These are phyloP conservation scores for Lobophora halterata DNA, from an alignment of 2,888 invertebrate species.

Conservation along the genomic window DNA sequence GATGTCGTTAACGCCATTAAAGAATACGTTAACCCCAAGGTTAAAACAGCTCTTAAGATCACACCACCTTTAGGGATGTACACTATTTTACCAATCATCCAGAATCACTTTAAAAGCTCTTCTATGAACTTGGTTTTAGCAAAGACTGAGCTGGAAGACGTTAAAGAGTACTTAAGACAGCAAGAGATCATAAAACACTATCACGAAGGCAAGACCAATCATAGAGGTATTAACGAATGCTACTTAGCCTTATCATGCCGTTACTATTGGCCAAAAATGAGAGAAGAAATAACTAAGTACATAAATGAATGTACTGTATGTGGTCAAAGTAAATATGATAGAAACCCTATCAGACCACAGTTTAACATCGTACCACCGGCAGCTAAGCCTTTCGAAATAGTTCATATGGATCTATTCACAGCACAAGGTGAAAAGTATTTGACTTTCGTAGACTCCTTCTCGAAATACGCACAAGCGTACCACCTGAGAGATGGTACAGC, in stretches of 20 bases:
- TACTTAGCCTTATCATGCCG: slow-evolving; percentile 26
- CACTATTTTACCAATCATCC: slow-evolving; percentile 28
- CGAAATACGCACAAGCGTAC: slow-evolving; percentile 30
- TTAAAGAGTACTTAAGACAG: slow-evolving; percentile 30
- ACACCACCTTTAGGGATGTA: slow-evolving; percentile 25
- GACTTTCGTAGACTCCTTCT: slow-evolving; percentile 25
- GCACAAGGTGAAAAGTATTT: slow-evolving; percentile 28
- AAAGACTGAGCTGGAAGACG: slow-evolving; percentile 30
- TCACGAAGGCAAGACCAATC: slow-evolving; percentile 36
- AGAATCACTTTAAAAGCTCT: slow-evolving; percentile 29
- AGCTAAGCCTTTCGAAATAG: slow-evolving; percentile 27
- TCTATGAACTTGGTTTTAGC: slow-evolving; percentile 30
- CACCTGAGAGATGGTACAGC: slow-evolving; percentile 24
- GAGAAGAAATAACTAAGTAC: slow-evolving; percentile 30
- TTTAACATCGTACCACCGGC: slow-evolving; percentile 27
- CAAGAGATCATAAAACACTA: slow-evolving; percentile 33
- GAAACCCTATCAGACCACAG: slow-evolving; percentile 21
- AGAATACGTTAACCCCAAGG: slow-evolving; percentile 34
- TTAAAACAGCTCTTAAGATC: slow-evolving; percentile 32
- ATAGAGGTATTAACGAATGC: slow-evolving; percentile 32
- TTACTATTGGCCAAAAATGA: slow-evolving; percentile 37
- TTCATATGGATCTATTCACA: slow-evolving; percentile 30
- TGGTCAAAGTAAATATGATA: slow-evolving; percentile 32
- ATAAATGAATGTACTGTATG: slow-evolving; percentile 26
- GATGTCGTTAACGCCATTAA: slow-evolving; percentile 31